Conservation (phyloP, 2,797 vertebrate species). For the Artibeus lituratus region DNA sequence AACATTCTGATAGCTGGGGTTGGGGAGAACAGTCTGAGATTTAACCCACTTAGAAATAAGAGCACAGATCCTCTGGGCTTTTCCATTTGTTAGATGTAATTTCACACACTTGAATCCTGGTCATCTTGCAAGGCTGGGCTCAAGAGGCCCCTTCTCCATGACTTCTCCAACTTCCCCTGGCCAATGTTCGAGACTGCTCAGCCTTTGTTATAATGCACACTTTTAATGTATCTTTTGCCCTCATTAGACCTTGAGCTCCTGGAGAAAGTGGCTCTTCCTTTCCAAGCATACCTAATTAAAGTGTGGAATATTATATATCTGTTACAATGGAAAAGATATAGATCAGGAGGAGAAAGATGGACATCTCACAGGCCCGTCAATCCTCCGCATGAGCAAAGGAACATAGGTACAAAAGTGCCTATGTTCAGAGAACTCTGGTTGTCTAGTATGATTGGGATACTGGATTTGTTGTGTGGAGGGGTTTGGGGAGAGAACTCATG, state of each 20-base stretch:
- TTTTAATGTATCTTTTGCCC: not conserved
- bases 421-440: not conserved
- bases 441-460: fast-evolving
- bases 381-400: not conserved
- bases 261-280: not conserved
- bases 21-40: not conserved
- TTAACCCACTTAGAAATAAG: not conserved
- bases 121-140: not conserved
- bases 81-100: not conserved
- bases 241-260: not conserved
- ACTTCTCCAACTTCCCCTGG: not conserved
- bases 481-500: not conserved
- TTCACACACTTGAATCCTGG: not conserved
- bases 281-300: not conserved
- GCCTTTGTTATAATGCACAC: not conserved
- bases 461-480: not conserved
- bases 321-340: not conserved
- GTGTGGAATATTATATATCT: not conserved
- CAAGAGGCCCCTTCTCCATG: not conserved
- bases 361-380: not conserved
- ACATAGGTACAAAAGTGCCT: not conserved
- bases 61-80: not conserved
- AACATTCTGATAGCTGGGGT: not conserved
- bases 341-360: not conserved
- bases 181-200: not conserved